Percentiles rank a stretch among this genome's conserved stretches.
These are phyloP conservation scores for Didymodactylos carnosus DNA, from an alignment of 2,888 invertebrate species.

Conservation along the genomic window DNA sequence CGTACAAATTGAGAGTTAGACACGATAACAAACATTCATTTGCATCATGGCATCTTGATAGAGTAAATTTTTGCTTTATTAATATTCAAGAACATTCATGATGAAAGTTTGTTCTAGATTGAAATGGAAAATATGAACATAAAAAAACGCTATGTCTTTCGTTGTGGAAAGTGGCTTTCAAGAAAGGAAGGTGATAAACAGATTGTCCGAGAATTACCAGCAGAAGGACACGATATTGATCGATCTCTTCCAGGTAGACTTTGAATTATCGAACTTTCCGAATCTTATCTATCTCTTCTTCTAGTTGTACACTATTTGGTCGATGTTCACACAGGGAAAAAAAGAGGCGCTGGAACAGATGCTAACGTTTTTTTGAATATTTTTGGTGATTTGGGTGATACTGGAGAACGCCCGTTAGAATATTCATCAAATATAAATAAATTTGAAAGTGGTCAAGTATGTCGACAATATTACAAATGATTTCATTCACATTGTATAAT, in stretches of 20 bases:
- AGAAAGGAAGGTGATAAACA: slow-evolving; percentile 31
- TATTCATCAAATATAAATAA: background rate
- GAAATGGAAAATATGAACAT: slow-evolving; percentile 28
- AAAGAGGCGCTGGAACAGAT: slow-evolving; percentile 24
- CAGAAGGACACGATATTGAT: slow-evolving; percentile 20
- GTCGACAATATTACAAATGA: too few relatives aligned
- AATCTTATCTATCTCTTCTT: too few relatives aligned
- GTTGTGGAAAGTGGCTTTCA: slow-evolving; percentile 31
- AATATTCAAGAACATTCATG: background rate
- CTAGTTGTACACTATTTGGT: slow-evolving; percentile 23
- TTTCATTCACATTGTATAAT: background rate
- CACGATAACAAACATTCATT: slow-evolving; percentile 29
- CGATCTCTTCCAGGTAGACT: background rate
- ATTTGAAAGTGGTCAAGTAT: slow-evolving; percentile 10
- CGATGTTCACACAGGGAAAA: slow-evolving; percentile 25
- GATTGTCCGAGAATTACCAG: slow-evolving; percentile 30
- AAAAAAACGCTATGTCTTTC: slow-evolving; percentile 26
- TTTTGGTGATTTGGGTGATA: slow-evolving; percentile 15
- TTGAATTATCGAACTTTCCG: too few relatives aligned
- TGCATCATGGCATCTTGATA: slow-evolving; percentile 34
- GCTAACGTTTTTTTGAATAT: slow-evolving; percentile 15
- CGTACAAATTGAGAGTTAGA: slow-evolving; percentile 31
- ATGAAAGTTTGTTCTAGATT: slow-evolving; percentile 20
- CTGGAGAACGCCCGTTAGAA: slow-evolving; percentile 1
- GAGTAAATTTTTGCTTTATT: slow-evolving; percentile 14